Evolutionary conservation across 1,140 invertebrate species (phyloP), one percentile per base, ranked within the genome.

Genomic region (Brachionus paranguensis): DNA sequence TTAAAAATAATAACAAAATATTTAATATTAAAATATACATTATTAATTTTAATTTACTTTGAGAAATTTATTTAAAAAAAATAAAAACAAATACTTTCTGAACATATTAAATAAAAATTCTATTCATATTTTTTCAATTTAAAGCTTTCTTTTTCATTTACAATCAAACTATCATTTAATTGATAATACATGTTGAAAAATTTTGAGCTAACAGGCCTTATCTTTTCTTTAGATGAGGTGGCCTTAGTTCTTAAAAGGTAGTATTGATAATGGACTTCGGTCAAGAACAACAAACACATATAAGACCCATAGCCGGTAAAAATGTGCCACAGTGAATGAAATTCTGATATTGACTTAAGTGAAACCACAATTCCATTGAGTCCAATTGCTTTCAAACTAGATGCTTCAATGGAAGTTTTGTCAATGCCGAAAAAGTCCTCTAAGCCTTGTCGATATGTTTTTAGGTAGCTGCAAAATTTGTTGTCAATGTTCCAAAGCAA

Each of bases 401-500:
- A 84, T 20, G 29, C 2, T 45, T 76, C n/a, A 14, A 68, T 74
- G 20, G 27, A 50, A 0, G 3, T n/a, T 50, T 76, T 27, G 20
- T 47, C 24, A 27, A 76, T 27, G 11, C 72, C 72, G 8, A 76
- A 76, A 11, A 47, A 76, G 12, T 86, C 74, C 11, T 83, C 65
- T 12, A 85, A 79, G 65, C 60, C 47, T 37, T 74, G 45, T 81
- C 8, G 43, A 41, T 86, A 85, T 85, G 87, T 88, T 88, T 86
- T 88, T 20, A 90, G 68, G 72, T 87, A 85, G 20, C 65, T 81
- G 86, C 89, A 90, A 20, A 89, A 87, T 70, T 87, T 86, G 84
- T 89, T 89, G 65, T 90, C 89, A 41, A 89, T 86, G 64, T 88
- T 88, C 89, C 89, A 90, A 10, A 90, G 65, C 2, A 89, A 65